Percentiles rank a stretch among this genome's conserved stretches.
Evolutionary conservation across 2,888 invertebrate genomes (phyloP).

Genomic region (Acrobasis consociella): DNA sequence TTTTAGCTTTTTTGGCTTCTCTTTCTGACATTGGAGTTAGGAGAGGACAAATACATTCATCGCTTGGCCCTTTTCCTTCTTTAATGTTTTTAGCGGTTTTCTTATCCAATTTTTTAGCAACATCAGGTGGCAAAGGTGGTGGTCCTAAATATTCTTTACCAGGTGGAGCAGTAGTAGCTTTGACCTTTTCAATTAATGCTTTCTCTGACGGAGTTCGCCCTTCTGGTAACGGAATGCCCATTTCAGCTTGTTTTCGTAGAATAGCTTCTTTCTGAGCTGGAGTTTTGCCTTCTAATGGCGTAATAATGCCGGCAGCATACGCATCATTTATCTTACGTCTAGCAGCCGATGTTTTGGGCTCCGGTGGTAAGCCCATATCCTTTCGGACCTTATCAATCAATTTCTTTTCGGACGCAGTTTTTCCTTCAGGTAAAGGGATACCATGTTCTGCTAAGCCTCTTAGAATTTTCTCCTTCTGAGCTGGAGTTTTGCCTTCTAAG

Average conservation of each 20-base stretch:
- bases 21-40: constrained; percentile 32
- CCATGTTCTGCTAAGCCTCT: constrained; percentile 27
- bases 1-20: constrained; percentile 29
- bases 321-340: constrained; percentile 29
- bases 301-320: constrained; percentile 33
- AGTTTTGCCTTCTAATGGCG: constrained; percentile 38
- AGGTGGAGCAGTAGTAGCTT: constrained; percentile 7
- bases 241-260: constrained; percentile 33
- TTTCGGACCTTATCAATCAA: constrained; percentile 27
- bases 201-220: constrained; percentile 38
- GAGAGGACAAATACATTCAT: constrained; percentile 44
- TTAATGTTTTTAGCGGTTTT: constrained; percentile 18
- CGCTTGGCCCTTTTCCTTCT: constrained; percentile 34
- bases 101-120: constrained; percentile 30
- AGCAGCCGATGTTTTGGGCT: constrained; percentile 23
- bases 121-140: constrained; percentile 17
- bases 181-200: constrained; percentile 32
- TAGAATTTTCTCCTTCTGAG: constrained; percentile 30
- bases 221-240: constrained; percentile 33
- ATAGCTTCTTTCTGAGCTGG: constrained; percentile 40
- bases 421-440: constrained; percentile 27
- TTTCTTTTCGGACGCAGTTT: constrained; percentile 27
- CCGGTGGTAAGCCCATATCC: constrained; percentile 28
- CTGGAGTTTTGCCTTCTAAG: constrained; percentile 26
- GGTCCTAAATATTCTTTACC: neutral